Percentiles rank a stretch among this genome's conserved stretches.
Evolutionary conservation across 2,797 vertebrate genomes (phyloP).

Genomic region (Hirundo rustica): DNA sequence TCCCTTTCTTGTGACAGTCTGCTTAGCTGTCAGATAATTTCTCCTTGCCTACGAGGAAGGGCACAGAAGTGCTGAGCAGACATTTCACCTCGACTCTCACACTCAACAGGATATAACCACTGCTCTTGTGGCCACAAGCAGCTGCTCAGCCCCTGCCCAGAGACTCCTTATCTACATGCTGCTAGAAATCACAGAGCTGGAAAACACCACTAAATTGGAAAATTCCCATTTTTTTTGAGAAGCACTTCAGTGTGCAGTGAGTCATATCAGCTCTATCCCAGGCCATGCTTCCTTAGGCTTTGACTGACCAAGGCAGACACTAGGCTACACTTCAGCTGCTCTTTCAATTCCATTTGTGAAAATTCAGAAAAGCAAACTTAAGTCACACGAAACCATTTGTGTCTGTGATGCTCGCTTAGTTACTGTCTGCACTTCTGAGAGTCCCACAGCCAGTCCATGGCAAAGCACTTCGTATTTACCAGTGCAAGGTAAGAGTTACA

Average conservation of each 20-base stretch:
- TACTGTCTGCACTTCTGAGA: not conserved
- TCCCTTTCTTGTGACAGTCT: conserved; percentile 65
- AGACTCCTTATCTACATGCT: not conserved
- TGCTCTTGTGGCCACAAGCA: conserved; percentile 59
- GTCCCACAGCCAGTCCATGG: not conserved
- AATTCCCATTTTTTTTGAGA: not conserved
- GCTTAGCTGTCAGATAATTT: conserved; percentile 62
- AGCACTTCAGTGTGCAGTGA: not conserved
- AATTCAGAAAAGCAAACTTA: not conserved
- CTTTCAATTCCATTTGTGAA: not conserved
- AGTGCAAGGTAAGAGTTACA: not conserved
- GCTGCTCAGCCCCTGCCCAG: conserved; percentile 1
- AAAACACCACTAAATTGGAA: not conserved
- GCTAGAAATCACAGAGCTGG: not conserved
- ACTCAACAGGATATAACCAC: conserved; percentile 73
- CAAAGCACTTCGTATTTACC: not conserved
- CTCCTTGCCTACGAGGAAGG: conserved; percentile 72
- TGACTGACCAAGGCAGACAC: not conserved
- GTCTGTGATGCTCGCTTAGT: not conserved
- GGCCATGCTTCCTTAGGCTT: not conserved
- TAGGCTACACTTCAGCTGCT: not conserved
- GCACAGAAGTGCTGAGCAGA: conserved; percentile 73
- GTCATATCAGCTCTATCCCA: not conserved
- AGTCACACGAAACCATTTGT: not conserved
- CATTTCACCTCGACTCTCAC: conserved; percentile 64